A percentile compares a stretch with the other conserved stretches of the same genome.
Evolutionary conservation across 2,113 vertebrate genomes (phyloP).

Genomic region (Glaucomys volans): DNA sequence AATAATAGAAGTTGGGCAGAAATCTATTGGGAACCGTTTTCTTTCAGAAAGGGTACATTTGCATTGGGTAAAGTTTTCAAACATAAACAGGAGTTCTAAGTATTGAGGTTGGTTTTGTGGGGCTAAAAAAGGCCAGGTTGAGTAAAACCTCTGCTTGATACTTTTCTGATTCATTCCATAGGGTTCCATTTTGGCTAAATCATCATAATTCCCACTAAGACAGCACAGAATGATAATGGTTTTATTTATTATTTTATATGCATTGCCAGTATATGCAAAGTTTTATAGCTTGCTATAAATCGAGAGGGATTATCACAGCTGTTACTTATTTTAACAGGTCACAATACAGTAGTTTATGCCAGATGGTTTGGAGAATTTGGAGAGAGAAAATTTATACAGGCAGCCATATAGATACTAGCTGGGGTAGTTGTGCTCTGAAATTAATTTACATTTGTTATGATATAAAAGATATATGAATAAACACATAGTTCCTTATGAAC

Average conservation of each 20-base stretch:
- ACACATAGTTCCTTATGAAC: constrained; percentile 73
- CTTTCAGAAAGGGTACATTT: constrained; percentile 76
- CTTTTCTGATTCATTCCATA: constrained; percentile 69
- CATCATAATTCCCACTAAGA: constrained; percentile 80
- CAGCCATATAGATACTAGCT: constrained; percentile 80
- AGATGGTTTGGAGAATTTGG: constrained; percentile 81
- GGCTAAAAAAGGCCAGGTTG: constrained; percentile 65
- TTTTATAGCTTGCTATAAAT: constrained; percentile 79
- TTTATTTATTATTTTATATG: constrained; percentile 79
- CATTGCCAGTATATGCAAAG: constrained; percentile 78
- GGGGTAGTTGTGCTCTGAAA: constrained; percentile 76
- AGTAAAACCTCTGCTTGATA: constrained; percentile 70
- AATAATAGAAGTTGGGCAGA: constrained; percentile 68
- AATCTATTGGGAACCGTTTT: constrained; percentile 4
- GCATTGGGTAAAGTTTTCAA: constrained; percentile 74
- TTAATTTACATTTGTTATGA: constrained; percentile 83
- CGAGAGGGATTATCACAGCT: constrained; percentile 79
- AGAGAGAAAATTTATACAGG: constrained; percentile 78
- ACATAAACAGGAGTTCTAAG: constrained; percentile 72
- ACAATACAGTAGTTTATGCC: constrained; percentile 82
- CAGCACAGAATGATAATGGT: constrained; percentile 77
- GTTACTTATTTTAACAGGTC: constrained; percentile 83
- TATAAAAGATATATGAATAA: constrained; percentile 76
- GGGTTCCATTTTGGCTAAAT: constrained; percentile 81
- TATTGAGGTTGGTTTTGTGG: constrained; percentile 6